Conservation (phyloP, 2,888 invertebrate genomes). For the Sarcophaga variegata region DNA sequence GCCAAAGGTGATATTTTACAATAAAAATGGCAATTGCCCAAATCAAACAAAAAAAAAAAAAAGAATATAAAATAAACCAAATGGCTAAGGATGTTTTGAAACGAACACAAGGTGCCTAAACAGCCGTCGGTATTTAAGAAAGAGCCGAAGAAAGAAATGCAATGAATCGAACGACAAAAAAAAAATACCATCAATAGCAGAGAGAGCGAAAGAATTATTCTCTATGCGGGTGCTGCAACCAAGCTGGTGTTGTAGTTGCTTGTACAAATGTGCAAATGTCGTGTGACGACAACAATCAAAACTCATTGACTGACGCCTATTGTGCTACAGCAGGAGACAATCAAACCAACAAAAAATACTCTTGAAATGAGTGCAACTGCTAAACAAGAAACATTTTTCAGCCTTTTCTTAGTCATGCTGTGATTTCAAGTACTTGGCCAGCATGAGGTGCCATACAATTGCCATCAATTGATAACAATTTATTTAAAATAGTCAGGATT, state of each 20-base stretch:
- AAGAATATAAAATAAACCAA: slow-evolving; percentile 34
- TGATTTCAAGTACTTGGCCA: slow-evolving; percentile 65
- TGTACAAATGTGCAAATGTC: slow-evolving; percentile 62
- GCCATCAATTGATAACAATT: slow-evolving; percentile 67
- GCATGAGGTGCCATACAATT: slow-evolving; percentile 61
- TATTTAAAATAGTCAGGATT: slow-evolving; percentile 35
- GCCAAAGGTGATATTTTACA: slow-evolving; percentile 57
- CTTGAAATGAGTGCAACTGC: slow-evolving; percentile 51
- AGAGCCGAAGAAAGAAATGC: slow-evolving; percentile 14
- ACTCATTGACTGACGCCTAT: slow-evolving; percentile 64
- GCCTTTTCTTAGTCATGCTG: slow-evolving; percentile 42
- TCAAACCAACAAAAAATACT: neutral
- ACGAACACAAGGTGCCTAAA: slow-evolving; percentile 54
- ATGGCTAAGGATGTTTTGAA: slow-evolving; percentile 14
- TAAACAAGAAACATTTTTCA: slow-evolving; percentile 20
- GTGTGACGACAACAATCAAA: slow-evolving; percentile 62
- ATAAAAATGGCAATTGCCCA: slow-evolving; percentile 7
- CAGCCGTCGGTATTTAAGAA: slow-evolving; percentile 61
- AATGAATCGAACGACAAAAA: neutral
- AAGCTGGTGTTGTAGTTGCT: neutral
- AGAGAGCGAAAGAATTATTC: slow-evolving; percentile 49
- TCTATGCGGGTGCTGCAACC: slow-evolving; percentile 50
- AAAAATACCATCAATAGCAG: slow-evolving; percentile 20
- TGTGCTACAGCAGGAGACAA: slow-evolving; percentile 11
- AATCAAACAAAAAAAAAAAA: neutral